Base-by-base conservation (phyloP, 1,140 invertebrate genomes). In the Papilio glaucus region DNA sequence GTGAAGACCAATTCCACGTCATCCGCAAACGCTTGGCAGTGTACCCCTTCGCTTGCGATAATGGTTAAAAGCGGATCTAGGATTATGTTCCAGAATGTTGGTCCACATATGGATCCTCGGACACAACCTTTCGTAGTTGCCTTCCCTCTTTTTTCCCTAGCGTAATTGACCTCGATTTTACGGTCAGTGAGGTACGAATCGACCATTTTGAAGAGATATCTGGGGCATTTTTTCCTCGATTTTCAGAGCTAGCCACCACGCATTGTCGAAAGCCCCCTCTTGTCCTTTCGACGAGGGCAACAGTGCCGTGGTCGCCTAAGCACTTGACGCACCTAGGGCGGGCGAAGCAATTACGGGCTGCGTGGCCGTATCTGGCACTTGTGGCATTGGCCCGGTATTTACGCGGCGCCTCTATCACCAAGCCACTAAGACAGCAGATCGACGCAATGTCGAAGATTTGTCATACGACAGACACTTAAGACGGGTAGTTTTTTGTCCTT, bases 51-150 rank as follows among this genome's bases (percentile, higher is more conserved):
- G 42, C n/a, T 5, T 1, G n/a, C 7, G 9, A 45, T n/a, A 45
- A n/a, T n/a, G 7, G 15, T 15, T 0, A 45, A n/a, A 1, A 45
- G 42, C 42, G n/a, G 6, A 7, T 45, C 42, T 18, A 45, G 15
- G 42, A 45, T 18, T n/a, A 45, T 18, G 15, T 45, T 45, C 42
- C 42, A 45, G 15, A 45, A 45, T 1, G 42, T 45, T 5, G n/a
- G 42, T 15, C 42, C 42, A 8, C 42, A n/a, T 45, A 45, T 45
- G 7, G 42, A 45, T 15, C 15, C 74, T 49, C 76, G 76, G 0
- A 80, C 67, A n/a, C 78, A 80, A 6, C 78, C 76, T n/a, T 76
- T 80, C 0, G 37, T 76, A 5, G 76, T 80, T 0, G 37, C 21
- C 63, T 65, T 79, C 15, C 45, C 33, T 33, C 26, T 15, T 10